Conservation (phyloP, 2,797 vertebrate species). For the Myotis pilosus region DNA sequence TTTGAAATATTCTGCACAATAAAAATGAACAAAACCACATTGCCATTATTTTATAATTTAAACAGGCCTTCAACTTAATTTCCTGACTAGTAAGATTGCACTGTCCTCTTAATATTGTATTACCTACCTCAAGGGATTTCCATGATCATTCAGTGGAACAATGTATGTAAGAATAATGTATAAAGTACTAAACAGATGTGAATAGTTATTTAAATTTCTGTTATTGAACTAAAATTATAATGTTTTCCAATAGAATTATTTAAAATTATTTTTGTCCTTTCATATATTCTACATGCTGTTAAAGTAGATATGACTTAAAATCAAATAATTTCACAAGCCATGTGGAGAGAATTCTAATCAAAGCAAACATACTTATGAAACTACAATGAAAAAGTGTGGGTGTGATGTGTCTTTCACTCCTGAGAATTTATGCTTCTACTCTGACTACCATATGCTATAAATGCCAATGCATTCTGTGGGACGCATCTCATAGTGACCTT, state of each 20-base stretch:
- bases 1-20: neutral
- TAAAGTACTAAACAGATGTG: neutral
- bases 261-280: neutral
- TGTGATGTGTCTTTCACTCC: neutral
- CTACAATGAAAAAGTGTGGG: neutral
- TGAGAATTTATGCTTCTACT: neutral
- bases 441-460: neutral
- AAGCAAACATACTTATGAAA: slow-evolving; percentile 2
- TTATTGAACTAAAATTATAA: neutral
- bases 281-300: neutral
- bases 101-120: neutral
- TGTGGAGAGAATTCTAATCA: neutral
- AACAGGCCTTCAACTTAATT: neutral
- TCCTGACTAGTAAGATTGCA: neutral
- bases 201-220: neutral
- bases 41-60: neutral
- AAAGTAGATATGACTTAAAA: neutral
- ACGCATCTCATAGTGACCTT: neutral
- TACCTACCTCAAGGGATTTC: neutral
- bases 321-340: neutral
- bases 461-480: neutral
- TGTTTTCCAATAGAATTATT: neutral
- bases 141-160: neutral
- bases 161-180: neutral
- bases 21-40: neutral